Evolutionary conservation across 2,888 invertebrate species (phyloP).

Genomic region (Nineta flava): DNA sequence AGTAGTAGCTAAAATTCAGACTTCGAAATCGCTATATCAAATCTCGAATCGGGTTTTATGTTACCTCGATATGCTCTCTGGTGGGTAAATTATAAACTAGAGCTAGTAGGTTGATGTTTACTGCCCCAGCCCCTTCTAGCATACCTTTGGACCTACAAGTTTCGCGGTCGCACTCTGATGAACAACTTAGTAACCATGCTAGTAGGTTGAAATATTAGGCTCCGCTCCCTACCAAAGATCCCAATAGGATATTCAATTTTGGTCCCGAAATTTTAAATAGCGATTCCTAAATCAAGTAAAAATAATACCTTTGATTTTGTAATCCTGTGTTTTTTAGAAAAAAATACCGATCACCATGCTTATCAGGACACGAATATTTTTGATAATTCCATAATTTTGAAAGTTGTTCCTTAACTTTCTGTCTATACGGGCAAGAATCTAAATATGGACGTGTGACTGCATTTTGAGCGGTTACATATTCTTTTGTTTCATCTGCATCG

Average conservation of each 20-base stretch:
- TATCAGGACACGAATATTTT: conserved; percentile 80
- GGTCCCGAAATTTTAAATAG: too few relatives aligned
- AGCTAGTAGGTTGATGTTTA: too few relatives aligned
- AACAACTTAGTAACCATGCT: too few relatives aligned
- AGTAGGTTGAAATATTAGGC: too few relatives aligned
- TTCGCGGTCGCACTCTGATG: too few relatives aligned
- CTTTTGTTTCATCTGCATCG: conserved; percentile 77
- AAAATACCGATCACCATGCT: conserved; percentile 73
- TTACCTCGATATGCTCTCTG: too few relatives aligned
- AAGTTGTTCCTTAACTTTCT: conserved; percentile 58
- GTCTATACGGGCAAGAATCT: conserved; percentile 54
- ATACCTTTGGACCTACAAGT: too few relatives aligned
- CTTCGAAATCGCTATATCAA: conserved; percentile 73
- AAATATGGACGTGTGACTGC: conserved; percentile 73
- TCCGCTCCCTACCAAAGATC: too few relatives aligned
- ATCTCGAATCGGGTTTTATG: too few relatives aligned
- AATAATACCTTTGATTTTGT: conserved; percentile 80
- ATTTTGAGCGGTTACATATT: conserved; percentile 84
- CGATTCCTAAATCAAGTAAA: background rate
- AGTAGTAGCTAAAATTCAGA: conserved; percentile 53
- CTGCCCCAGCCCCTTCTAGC: too few relatives aligned
- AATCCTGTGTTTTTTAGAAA: conserved; percentile 87
- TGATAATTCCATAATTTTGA: conserved; percentile 92
- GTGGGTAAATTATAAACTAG: too few relatives aligned
- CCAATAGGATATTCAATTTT: too few relatives aligned